These are phyloP conservation scores for Sapayoa aenigma DNA, from an alignment of 2,113 vertebrate species.

Conservation along the genomic window DNA sequence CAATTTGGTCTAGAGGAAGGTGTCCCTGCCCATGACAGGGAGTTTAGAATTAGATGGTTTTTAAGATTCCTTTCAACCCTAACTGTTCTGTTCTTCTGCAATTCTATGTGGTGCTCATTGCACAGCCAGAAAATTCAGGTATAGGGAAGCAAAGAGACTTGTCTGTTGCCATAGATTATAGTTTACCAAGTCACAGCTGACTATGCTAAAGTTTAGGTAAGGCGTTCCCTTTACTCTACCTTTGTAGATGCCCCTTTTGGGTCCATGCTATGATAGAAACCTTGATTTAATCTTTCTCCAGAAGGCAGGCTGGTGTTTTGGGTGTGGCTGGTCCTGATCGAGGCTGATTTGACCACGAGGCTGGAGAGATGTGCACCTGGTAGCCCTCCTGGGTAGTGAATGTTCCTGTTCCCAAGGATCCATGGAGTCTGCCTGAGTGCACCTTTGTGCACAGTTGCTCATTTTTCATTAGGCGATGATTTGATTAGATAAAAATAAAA, in stretches of 20 bases:
- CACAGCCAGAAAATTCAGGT: not conserved
- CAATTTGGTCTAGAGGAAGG: not conserved
- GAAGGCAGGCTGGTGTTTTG: not conserved
- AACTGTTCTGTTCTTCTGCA: not conserved
- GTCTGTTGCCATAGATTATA: not conserved
- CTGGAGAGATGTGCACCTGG: rapidly evolving
- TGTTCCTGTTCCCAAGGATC: not conserved
- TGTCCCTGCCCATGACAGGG: not conserved
- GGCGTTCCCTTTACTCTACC: too few relatives aligned
- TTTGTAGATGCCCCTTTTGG: not conserved
- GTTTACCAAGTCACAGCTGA: not conserved
- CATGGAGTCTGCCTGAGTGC: not conserved
- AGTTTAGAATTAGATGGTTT: not conserved
- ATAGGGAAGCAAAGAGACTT: not conserved
- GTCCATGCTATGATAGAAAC: not conserved
- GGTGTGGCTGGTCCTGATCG: not conserved
- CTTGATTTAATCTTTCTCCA: not conserved
- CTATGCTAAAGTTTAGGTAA: not conserved
- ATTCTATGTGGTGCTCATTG: not conserved
- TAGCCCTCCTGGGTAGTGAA: not conserved
- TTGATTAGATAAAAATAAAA: conserved; percentile 85
- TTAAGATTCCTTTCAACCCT: not conserved
- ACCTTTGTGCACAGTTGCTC: conserved; percentile 66
- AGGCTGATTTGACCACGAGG: not conserved
- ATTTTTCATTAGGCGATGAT: conserved; percentile 74